These are phyloP conservation scores for Lagorchestes hirsutus DNA, from an alignment of 2,797 vertebrate genomes.

Conservation along the genomic window DNA sequence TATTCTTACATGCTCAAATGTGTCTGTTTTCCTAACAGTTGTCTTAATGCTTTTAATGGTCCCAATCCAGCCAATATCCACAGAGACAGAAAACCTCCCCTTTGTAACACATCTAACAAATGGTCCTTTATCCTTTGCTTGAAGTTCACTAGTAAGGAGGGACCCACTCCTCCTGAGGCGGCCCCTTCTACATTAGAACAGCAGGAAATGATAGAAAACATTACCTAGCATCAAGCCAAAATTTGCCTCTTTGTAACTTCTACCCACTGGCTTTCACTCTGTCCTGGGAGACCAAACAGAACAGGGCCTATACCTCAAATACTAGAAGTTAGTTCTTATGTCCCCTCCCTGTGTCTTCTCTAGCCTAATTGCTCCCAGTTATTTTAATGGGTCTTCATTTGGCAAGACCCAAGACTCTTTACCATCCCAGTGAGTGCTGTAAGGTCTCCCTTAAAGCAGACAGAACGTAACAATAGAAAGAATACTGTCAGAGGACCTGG, in stretches of 20 bases:
- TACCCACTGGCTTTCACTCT: neutral
- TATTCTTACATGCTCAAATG: neutral
- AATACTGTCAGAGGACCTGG: neutral
- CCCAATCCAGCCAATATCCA: neutral
- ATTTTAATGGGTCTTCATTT: neutral
- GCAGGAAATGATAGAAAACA: neutral
- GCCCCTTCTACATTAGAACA: neutral
- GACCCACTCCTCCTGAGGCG: neutral
- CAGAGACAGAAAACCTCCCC: neutral
- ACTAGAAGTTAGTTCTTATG: neutral
- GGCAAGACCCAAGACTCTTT: neutral
- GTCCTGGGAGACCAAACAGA: neutral
- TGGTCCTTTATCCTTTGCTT: neutral
- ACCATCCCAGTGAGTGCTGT: neutral
- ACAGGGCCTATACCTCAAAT: neutral
- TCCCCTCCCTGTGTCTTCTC: neutral
- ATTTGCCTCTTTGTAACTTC: neutral
- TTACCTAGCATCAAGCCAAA: neutral
- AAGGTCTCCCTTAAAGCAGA: neutral
- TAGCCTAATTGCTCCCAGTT: neutral
- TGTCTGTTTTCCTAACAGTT: neutral
- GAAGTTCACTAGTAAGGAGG: neutral
- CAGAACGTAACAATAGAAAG: neutral
- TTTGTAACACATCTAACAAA: neutral
- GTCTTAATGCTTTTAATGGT: neutral